phyloP scores from a whole-genome alignment of 2,888 invertebrate species.

The Papilio demoleus region DNA sequence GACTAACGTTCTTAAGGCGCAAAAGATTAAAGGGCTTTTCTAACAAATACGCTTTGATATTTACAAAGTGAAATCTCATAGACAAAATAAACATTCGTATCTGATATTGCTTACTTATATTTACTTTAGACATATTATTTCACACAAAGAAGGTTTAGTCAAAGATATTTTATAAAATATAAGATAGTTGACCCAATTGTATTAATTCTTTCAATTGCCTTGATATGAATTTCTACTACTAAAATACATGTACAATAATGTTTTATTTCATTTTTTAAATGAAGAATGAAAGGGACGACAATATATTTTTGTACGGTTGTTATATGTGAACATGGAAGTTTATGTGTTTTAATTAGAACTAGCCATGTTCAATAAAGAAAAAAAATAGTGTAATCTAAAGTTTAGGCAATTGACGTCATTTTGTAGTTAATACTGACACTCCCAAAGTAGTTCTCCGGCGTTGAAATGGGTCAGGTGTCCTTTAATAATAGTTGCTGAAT shows the following conservation, averaged over 20 bases:
- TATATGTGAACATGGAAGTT: too few relatives aligned
- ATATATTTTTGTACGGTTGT: too few relatives aligned
- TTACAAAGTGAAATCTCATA: slow-evolving; percentile 17
- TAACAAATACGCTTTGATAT: slow-evolving; percentile 9
- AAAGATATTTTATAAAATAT: background rate
- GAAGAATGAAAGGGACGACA: too few relatives aligned
- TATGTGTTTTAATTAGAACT: background rate
- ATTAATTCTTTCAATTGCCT: background rate
- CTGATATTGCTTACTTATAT: slow-evolving; percentile 10
- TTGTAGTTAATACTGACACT: too few relatives aligned
- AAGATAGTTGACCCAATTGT: background rate
- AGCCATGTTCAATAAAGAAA: too few relatives aligned
- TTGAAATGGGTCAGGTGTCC: slow-evolving; percentile 9
- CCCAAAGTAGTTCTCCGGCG: background rate
- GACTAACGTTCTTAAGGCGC: background rate
- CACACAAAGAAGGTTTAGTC: background rate
- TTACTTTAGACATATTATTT: slow-evolving; percentile 10
- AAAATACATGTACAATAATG: too few relatives aligned
- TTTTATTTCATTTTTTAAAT: too few relatives aligned
- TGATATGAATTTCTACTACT: too few relatives aligned
- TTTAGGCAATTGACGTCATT: too few relatives aligned
- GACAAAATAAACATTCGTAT: slow-evolving; percentile 16
- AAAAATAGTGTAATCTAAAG: background rate
- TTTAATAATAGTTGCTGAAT: background rate
- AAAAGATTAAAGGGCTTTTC: slow-evolving; percentile 3